Evolutionary conservation across 1,140 invertebrate species (phyloP).

Genomic region (Calephelis virginiensis): DNA sequence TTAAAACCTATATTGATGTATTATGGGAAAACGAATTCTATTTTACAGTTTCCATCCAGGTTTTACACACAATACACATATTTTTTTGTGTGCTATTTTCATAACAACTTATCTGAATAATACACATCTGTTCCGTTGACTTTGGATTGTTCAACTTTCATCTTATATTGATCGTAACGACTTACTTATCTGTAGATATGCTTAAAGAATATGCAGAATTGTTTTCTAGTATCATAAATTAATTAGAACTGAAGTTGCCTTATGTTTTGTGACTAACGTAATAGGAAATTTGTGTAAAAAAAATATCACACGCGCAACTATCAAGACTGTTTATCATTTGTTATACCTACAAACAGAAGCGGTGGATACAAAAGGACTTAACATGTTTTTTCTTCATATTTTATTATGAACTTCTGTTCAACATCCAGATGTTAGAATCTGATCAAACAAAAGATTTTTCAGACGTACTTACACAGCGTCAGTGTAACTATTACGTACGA

Average conservation of each 20-base stretch:
- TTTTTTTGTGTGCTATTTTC: neutral
- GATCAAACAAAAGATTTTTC: slow-evolving; percentile 77
- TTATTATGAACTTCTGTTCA: slow-evolving; percentile 78
- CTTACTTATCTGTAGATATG: too few species aligned
- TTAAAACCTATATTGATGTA: neutral
- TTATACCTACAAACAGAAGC: slow-evolving; percentile 53
- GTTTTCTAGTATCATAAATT: neutral
- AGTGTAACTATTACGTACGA: slow-evolving; percentile 67
- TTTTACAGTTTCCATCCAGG: neutral
- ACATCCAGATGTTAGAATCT: slow-evolving; percentile 75
- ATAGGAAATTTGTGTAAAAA: too few species aligned
- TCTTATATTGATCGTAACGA: too few species aligned
- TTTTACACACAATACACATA: slow-evolving; percentile 3
- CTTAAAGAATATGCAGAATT: too few species aligned
- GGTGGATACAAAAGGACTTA: slow-evolving; percentile 77
- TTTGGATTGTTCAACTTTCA: too few species aligned
- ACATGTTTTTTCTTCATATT: slow-evolving; percentile 77
- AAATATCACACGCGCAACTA: slow-evolving; percentile 41
- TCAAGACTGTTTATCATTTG: slow-evolving; percentile 49
- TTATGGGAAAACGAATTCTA: slow-evolving; percentile 5
- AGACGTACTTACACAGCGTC: slow-evolving; percentile 64
- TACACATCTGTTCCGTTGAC: too few species aligned
- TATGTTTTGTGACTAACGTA: neutral
- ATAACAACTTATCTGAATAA: too few species aligned
- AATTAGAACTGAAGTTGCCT: too few species aligned